A percentile compares a stretch with the other conserved stretches of the same genome.
phyloP scores from a whole-genome alignment of 92 coral and sea anemone genomes.

The Actinostola sp. region DNA sequence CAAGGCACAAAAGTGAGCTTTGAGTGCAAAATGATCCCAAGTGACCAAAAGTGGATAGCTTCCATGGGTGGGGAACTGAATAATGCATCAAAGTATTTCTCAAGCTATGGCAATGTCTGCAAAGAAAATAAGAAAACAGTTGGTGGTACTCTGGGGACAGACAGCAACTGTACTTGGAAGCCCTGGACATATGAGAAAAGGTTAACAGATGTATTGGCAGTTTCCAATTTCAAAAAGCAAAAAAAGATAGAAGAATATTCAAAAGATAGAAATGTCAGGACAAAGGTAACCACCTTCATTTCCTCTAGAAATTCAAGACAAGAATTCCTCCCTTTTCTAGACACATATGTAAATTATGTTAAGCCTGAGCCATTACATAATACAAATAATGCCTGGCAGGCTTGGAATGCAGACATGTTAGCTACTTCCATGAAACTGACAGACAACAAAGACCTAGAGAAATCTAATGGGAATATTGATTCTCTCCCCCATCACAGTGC shows the following conservation, averaged over 20 bases:
- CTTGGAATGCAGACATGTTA: slow-evolving; percentile 4
- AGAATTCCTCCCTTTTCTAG: slow-evolving; percentile 12
- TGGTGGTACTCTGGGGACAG: slow-evolving; percentile 21
- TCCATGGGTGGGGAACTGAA: slow-evolving; percentile 34
- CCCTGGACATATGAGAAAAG: slow-evolving; percentile 14
- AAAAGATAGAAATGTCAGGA: slow-evolving; percentile 12
- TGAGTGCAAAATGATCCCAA: slow-evolving; percentile 23
- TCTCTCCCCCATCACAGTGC: background rate
- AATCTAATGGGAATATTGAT: slow-evolving; percentile 3
- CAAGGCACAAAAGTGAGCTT: background rate
- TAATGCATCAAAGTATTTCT: slow-evolving; percentile 26
- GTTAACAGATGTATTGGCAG: slow-evolving; percentile 16
- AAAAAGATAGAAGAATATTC: background rate
- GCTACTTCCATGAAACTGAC: slow-evolving; percentile 20
- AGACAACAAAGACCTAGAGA: background rate
- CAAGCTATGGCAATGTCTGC: slow-evolving; percentile 26
- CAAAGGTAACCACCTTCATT: slow-evolving; percentile 26
- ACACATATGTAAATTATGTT: slow-evolving; percentile 9
- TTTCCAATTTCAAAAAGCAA: background rate
- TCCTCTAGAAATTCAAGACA: slow-evolving; percentile 21
- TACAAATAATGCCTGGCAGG: too few species aligned
- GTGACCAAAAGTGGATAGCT: slow-evolving; percentile 31
- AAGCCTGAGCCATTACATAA: slow-evolving; percentile 27
- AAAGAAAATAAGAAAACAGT: background rate
- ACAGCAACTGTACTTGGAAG: slow-evolving; percentile 18